These are phyloP conservation scores for Heliconius melpomene DNA, from an alignment of 1,140 invertebrate species.

Conservation along the genomic window DNA sequence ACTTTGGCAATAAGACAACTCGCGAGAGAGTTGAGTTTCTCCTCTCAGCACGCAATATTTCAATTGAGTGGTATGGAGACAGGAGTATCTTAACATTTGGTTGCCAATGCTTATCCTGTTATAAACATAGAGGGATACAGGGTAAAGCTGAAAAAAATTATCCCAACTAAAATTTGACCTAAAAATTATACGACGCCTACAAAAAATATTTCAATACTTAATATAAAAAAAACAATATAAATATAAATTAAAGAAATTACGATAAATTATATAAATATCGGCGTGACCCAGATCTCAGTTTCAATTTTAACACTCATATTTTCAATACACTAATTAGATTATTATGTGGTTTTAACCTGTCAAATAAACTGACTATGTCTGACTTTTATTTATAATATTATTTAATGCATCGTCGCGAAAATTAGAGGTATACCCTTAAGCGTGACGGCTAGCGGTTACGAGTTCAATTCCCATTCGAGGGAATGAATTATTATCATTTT, in stretches of 20 bases:
- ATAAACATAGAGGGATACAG: neutral
- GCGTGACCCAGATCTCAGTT: conserved; percentile 4
- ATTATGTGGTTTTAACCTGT: neutral
- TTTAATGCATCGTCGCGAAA: too few species aligned
- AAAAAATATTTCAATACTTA: too few species aligned
- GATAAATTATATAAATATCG: neutral
- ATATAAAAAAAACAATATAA: neutral
- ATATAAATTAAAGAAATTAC: neutral
- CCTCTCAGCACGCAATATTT: too few species aligned
- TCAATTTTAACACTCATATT: neutral
- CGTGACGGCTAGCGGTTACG: neutral
- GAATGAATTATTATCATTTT: too few species aligned
- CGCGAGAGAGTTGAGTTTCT: too few species aligned
- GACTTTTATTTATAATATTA: neutral
- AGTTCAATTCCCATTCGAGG: too few species aligned
- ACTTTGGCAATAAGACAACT: neutral
- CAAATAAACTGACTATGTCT: neutral
- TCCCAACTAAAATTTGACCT: too few species aligned
- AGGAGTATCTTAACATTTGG: neutral
- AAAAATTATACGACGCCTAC: too few species aligned
- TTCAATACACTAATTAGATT: neutral
- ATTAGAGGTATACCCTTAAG: neutral
- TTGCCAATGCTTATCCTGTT: neutral
- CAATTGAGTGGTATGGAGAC: too few species aligned
- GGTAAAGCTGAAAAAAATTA: neutral